Evolutionary conservation across 2,888 invertebrate species (phyloP).

Genomic region (Eupithecia vulgata): DNA sequence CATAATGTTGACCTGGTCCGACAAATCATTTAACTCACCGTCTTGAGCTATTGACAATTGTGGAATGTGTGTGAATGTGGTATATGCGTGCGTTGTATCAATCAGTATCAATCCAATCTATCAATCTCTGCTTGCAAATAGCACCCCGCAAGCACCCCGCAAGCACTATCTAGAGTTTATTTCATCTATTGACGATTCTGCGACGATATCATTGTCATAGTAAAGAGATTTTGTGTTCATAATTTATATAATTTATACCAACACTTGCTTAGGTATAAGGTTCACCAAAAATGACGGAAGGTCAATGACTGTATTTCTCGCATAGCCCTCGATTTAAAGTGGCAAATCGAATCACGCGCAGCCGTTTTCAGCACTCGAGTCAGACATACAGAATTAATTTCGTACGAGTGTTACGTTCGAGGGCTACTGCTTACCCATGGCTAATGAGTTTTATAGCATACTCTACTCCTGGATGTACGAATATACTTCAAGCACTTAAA

Average conservation of each 20-base stretch:
- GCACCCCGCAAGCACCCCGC: too few relatives aligned
- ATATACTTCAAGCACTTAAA: constrained; percentile 1
- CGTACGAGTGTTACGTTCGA: constrained; percentile 14
- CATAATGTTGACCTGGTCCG: too few relatives aligned
- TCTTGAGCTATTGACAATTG: too few relatives aligned
- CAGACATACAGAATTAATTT: constrained; percentile 18
- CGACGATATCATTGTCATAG: too few relatives aligned
- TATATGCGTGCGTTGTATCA: too few relatives aligned
- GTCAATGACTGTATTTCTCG: neutral
- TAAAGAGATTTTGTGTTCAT: neutral
- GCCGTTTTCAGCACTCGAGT: constrained; percentile 14
- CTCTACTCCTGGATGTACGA: constrained; percentile 15
- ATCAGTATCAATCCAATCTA: too few relatives aligned
- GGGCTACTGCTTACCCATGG: constrained; percentile 16
- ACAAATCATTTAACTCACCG: too few relatives aligned
- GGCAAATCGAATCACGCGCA: constrained; percentile 12
- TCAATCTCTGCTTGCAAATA: too few relatives aligned
- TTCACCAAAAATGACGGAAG: neutral
- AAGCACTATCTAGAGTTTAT: too few relatives aligned
- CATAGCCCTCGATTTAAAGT: constrained; percentile 5
- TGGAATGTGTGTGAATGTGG: too few relatives aligned
- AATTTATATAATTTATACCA: too few relatives aligned
- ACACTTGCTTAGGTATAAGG: neutral
- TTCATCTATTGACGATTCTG: too few relatives aligned
- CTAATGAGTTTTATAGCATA: constrained; percentile 27